A percentile compares a stretch with the other conserved stretches of the same genome.
These are phyloP conservation scores for Cyclophora punctaria DNA, from an alignment of 2,888 invertebrate genomes.

Conservation along the genomic window DNA sequence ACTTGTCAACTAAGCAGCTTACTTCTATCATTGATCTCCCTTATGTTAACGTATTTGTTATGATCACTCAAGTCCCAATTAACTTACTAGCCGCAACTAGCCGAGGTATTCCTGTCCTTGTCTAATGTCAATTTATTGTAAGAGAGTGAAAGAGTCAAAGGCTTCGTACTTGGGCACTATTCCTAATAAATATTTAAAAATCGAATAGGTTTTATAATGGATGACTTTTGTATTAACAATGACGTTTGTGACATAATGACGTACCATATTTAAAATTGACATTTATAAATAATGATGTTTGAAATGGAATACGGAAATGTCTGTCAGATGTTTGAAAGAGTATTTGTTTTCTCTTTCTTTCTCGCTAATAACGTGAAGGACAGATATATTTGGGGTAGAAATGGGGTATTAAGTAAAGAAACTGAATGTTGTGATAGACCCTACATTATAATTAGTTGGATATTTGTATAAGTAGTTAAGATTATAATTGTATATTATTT, in stretches of 20 bases:
- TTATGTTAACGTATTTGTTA: slow-evolving; percentile 27
- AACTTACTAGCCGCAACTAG: slow-evolving; percentile 6
- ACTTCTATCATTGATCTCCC: slow-evolving; percentile 22
- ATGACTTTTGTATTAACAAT: too few species aligned
- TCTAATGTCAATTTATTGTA: slow-evolving; percentile 18
- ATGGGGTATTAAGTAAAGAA: slow-evolving; percentile 33
- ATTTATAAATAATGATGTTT: neutral
- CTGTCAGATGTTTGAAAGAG: slow-evolving; percentile 1
- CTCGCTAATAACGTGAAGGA: slow-evolving; percentile 9
- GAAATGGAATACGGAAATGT: neutral
- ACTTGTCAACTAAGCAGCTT: slow-evolving; percentile 16
- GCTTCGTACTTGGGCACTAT: too few species aligned
- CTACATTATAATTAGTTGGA: slow-evolving; percentile 29
- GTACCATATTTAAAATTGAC: too few species aligned
- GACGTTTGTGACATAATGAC: too few species aligned
- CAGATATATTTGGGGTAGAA: slow-evolving; percentile 6
- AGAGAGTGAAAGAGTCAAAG: slow-evolving; percentile 6
- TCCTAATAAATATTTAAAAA: too few species aligned
- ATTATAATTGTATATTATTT: slow-evolving; percentile 48
- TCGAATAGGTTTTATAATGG: too few species aligned
- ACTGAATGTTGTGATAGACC: slow-evolving; percentile 73
- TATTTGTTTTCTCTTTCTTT: slow-evolving; percentile 9
- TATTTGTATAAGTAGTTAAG: slow-evolving; percentile 50
- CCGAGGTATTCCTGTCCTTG: slow-evolving; percentile 13
- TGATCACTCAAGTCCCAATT: slow-evolving; percentile 24